Base-by-base conservation (phyloP, 2,113 vertebrate species). In the Bubo blakistoni region DNA sequence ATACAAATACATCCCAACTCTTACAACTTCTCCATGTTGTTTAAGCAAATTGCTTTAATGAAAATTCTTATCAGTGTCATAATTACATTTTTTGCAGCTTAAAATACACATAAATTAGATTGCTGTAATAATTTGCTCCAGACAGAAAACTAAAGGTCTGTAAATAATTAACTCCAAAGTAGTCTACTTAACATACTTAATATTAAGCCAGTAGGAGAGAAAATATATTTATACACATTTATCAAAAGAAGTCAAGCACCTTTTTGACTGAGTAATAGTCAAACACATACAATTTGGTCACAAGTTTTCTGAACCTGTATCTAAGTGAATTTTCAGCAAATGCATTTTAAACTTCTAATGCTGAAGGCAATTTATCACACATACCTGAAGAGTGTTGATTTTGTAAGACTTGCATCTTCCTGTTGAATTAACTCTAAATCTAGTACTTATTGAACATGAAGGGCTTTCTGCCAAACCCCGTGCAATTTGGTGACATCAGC, bases 371-470 rank as follows among this genome's bases (percentile, higher is more conserved):
- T 86, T 80, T 66, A 85, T 90, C 26, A 88, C 65, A 49, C 36
- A 20, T 84, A 66, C 54, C 86, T 92, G 49, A 81, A 78, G 49
- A 70, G 9, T 27, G 32, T 71, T 78, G 69, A 70, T 96, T 88
- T 92, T 74, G 13, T 77, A 77, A 51, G 36, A 38, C 34, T 86
- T 94, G 46, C n/a, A 52, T 72, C 80, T 67, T 95, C 73, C 27
- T 85, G 30, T 77, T 49, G 21, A 73, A 94, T 93, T 86, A 92
- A 87, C 30, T 73, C 65, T 88, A 89, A 95, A 92, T 88, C 62
- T 92, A 65, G 22, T 57, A 77, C 80, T 93, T 97, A 59, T 32
- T 82, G 69, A 94, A 91, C 61, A 51, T 30, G 6, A 46, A 71
- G 13, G 52, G 30, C 58, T 83, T 90, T 91, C 80, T 96, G 70